Conservation (phyloP, 2,113 vertebrate genomes). For the Mastomys coucha region DNA sequence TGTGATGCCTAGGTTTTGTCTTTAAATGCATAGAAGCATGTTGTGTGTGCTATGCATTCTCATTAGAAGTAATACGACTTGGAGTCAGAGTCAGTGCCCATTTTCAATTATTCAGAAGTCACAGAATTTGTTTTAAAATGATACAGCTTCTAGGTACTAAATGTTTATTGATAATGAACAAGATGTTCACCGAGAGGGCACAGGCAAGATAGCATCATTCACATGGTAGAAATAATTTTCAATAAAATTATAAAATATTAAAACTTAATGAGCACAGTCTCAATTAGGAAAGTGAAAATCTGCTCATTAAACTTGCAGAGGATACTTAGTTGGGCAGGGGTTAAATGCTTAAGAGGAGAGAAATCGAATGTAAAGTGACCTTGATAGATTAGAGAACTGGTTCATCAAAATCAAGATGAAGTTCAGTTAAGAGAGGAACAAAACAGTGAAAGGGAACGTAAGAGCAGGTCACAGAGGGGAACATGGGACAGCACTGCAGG, state of each 20-base stretch:
- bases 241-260: conserved; percentile 79
- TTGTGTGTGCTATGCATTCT: conserved; percentile 30
- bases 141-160: conserved; percentile 58
- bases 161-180: conserved; percentile 61
- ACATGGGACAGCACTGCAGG: not conserved
- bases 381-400: conserved; percentile 66
- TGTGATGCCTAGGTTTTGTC: not conserved
- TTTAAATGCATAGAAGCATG: not conserved
- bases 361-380: conserved; percentile 74
- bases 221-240: conserved; percentile 67
- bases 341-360: conserved; percentile 73
- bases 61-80: conserved; percentile 13
- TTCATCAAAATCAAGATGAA: conserved; percentile 65
- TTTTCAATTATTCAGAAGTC: conserved; percentile 56
- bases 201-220: conserved; percentile 63
- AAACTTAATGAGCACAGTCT: conserved; percentile 75
- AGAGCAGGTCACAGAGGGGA: not conserved
- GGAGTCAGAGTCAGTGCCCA: not conserved
- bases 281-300: conserved; percentile 79
- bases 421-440: conserved; percentile 69
- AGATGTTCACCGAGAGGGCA: conserved; percentile 48
- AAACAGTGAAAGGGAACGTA: conserved; percentile 38
- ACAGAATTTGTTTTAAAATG: conserved; percentile 19
- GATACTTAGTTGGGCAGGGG: conserved; percentile 73
- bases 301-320: conserved; percentile 75